phyloP scores from a whole-genome alignment of 2,113 vertebrate genomes.

The Tretioscincus oriximinensis region DNA sequence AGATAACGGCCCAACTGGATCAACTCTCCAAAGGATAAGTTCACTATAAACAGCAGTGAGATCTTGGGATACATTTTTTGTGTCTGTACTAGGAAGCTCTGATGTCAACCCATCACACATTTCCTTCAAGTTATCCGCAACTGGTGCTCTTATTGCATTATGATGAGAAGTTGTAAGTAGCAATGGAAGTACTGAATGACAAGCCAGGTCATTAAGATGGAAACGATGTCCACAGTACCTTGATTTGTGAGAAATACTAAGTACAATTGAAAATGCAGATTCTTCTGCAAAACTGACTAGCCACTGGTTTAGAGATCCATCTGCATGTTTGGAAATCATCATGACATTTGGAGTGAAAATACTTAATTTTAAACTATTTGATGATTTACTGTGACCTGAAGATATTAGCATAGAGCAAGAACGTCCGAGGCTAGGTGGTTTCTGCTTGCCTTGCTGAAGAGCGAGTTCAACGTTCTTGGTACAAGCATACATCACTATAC shows the following conservation, averaged over 20 bases:
- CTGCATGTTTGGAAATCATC: constrained; percentile 97
- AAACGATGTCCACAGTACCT: constrained; percentile 98
- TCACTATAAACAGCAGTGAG: constrained; percentile 93
- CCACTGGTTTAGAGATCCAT: constrained; percentile 97
- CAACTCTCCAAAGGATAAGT: constrained; percentile 97
- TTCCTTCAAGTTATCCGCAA: constrained; percentile 62
- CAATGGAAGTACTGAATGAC: constrained; percentile 93
- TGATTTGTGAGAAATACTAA: constrained; percentile 96
- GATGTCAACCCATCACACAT: constrained; percentile 51
- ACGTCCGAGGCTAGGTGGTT: constrained; percentile 78
- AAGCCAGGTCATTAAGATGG: constrained; percentile 96
- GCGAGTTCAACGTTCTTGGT: constrained; percentile 96
- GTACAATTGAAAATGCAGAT: constrained; percentile 95
- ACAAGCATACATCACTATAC: constrained; percentile 97
- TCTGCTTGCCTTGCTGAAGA: constrained; percentile 92
- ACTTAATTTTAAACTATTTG: constrained; percentile 87
- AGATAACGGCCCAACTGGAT: constrained; percentile 95
- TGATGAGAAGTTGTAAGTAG: constrained; percentile 97
- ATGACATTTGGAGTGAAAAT: constrained; percentile 97
- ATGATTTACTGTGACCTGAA: constrained; percentile 79
- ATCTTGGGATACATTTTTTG: constrained; percentile 78
- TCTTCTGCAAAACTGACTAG: constrained; percentile 95
- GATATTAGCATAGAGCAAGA: constrained; percentile 88
- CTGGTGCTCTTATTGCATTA: constrained; percentile 86
- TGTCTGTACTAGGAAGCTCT: constrained; percentile 65